Evolutionary conservation across 2,888 invertebrate genomes (phyloP).

Genomic region (Dusona sp.): DNA sequence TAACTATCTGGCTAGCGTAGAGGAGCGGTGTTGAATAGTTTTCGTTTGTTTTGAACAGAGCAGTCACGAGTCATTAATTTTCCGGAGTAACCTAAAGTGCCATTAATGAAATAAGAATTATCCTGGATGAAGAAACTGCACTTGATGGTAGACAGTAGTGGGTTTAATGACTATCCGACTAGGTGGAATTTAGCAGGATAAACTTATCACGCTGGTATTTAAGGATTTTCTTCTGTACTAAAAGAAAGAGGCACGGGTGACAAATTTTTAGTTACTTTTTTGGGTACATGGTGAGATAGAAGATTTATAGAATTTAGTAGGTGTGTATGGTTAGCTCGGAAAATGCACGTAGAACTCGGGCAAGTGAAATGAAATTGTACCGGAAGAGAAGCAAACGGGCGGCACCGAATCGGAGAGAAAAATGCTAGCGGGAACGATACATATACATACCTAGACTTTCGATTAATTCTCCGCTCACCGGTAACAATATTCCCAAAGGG

Average conservation of each 20-base stretch:
- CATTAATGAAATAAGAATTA: constrained; percentile 1
- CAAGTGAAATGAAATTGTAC: constrained; percentile 32
- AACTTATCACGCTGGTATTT: background rate
- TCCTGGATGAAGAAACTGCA: background rate
- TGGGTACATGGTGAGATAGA: background rate
- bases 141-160: background rate
- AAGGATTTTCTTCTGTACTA: background rate
- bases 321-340: background rate
- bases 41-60: background rate
- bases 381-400: constrained; percentile 22
- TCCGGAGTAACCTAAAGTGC: background rate
- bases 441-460: constrained; percentile 37
- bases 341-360: background rate
- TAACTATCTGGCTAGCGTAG: background rate
- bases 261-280: background rate
- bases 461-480: constrained; percentile 41
- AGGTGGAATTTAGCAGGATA: background rate
- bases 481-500: constrained; percentile 57
- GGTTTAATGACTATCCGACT: background rate
- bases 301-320: background rate
- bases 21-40: background rate
- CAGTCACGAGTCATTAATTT: background rate
- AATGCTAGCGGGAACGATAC: constrained; percentile 3
- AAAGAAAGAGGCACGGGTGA: background rate
- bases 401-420: constrained; percentile 5